These are phyloP conservation scores for Varanus komodoensis DNA, from an alignment of 2,113 vertebrate species.

Conservation along the genomic window DNA sequence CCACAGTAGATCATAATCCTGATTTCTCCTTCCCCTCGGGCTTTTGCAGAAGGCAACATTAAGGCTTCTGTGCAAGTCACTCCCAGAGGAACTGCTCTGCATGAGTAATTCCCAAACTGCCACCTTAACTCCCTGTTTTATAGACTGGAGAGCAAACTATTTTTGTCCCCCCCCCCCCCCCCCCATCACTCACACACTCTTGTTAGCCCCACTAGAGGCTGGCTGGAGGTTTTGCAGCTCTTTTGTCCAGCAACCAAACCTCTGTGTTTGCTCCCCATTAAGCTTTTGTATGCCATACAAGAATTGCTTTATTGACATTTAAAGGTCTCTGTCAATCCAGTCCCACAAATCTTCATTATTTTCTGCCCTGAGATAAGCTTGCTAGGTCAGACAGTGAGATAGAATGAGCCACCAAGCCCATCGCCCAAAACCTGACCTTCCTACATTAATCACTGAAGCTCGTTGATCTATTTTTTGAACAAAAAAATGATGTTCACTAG, in stretches of 20 bases:
- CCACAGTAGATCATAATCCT: not conserved
- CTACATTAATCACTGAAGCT: not conserved
- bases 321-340: constrained; percentile 69
- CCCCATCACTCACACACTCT: not conserved
- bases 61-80: not conserved
- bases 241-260: constrained; percentile 24
- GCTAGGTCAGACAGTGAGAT: constrained; percentile 7
- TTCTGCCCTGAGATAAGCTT: constrained; percentile 32
- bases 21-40: not conserved
- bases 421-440: constrained; percentile 1
- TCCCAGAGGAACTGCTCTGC: not conserved
- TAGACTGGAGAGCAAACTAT: not conserved
- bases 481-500: not conserved
- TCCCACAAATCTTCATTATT: constrained; percentile 49
- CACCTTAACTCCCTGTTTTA: not conserved
- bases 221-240: not conserved
- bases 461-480: not conserved
- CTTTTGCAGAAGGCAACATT: not conserved
- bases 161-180: not conserved
- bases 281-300: constrained; percentile 55
- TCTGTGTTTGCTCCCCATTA: constrained; percentile 46
- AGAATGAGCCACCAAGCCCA: not conserved
- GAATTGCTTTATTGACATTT: constrained; percentile 72
- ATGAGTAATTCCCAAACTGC: rapidly evolving
- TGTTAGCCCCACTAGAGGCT: rapidly evolving